phyloP scores from a whole-genome alignment of 2,888 invertebrate genomes.

The Atethmia centrago region DNA sequence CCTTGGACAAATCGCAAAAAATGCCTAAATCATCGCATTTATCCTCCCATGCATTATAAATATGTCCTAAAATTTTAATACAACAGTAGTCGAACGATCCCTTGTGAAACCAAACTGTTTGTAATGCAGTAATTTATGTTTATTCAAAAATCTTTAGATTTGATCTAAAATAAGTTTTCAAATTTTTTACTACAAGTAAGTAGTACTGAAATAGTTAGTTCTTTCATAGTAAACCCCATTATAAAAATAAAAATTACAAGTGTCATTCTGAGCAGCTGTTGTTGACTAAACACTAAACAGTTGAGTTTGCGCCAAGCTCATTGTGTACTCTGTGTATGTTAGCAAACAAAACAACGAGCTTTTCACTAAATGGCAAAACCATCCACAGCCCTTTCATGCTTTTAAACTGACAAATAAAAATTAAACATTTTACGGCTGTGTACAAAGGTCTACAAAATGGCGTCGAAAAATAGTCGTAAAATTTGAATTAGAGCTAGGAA shows the following conservation, averaged over 20 bases:
- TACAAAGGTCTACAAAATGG: constrained; percentile 34
- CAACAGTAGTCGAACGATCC: too few species aligned
- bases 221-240: neutral
- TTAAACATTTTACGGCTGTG: constrained; percentile 32
- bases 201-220: too few species aligned
- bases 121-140: too few species aligned
- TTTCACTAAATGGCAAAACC: constrained; percentile 43
- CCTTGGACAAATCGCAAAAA: too few species aligned
- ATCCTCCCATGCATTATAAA: too few species aligned
- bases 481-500: constrained; percentile 54
- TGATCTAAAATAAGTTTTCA: too few species aligned
- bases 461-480: constrained; percentile 42
- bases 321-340: constrained; percentile 32
- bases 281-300: constrained; percentile 34
- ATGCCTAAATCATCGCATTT: too few species aligned
- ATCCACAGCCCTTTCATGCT: constrained; percentile 35
- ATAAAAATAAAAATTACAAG: constrained; percentile 1
- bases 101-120: too few species aligned
- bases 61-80: too few species aligned
- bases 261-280: constrained; percentile 2
- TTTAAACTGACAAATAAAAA: constrained; percentile 44
- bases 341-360: constrained; percentile 30
- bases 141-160: too few species aligned
- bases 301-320: constrained; percentile 34
- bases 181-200: too few species aligned